Conservation (phyloP, 2,797 vertebrate genomes). For the Sebastes alutus region DNA sequence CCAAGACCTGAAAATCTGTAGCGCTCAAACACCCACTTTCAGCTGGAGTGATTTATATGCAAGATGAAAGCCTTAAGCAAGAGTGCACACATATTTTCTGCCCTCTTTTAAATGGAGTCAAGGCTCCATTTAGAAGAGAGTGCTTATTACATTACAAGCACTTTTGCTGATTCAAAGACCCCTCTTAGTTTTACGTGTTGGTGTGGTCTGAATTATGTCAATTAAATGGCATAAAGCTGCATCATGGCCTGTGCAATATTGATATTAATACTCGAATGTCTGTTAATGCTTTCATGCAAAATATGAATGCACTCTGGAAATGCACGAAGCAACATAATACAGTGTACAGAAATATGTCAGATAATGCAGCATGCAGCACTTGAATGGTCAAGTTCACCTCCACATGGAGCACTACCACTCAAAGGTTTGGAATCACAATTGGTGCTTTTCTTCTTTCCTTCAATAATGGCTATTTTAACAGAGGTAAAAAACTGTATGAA, state of each 20-base stretch:
- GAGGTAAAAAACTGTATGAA: too few relatives aligned
- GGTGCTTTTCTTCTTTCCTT: not conserved
- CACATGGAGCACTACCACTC: not conserved
- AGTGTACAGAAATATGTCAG: not conserved
- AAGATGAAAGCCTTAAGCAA: slow-evolving; percentile 80
- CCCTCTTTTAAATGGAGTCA: slow-evolving; percentile 82
- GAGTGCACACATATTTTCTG: slow-evolving; percentile 74
- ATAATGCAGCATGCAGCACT: not conserved
- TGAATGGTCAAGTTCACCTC: not conserved
- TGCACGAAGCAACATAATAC: slow-evolving; percentile 6
- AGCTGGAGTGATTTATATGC: slow-evolving; percentile 78
- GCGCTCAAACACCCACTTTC: slow-evolving; percentile 70
- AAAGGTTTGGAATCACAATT: not conserved
- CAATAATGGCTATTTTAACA: too few relatives aligned
- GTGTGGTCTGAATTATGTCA: slow-evolving; percentile 78
- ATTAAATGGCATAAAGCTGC: slow-evolving; percentile 78
- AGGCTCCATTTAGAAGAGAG: slow-evolving; percentile 82
- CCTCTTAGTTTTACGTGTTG: slow-evolving; percentile 68
- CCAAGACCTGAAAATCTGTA: slow-evolving; percentile 65
- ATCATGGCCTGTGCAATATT: slow-evolving; percentile 42
- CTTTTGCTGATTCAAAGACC: slow-evolving; percentile 74
- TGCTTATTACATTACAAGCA: slow-evolving; percentile 82
- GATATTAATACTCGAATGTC: slow-evolving; percentile 52
- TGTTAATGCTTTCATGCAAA: slow-evolving; percentile 34
- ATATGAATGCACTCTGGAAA: slow-evolving; percentile 31